Conservation (phyloP, 2,797 vertebrate species). For the Columba guinea region DNA sequence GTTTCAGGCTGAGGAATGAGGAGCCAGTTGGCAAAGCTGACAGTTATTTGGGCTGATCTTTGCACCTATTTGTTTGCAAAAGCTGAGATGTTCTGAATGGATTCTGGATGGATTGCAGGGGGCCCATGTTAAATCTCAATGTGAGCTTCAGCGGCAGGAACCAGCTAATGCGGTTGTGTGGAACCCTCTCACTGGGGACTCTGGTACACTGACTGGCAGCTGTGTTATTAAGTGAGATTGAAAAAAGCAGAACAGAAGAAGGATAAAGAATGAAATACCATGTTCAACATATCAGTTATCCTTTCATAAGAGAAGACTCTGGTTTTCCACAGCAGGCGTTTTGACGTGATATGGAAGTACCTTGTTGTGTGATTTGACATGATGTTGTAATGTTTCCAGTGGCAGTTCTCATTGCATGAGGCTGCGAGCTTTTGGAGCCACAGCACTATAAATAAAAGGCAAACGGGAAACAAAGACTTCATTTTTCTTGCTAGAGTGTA, state of each 20-base stretch:
- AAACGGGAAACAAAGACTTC: not conserved
- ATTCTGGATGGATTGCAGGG: not conserved
- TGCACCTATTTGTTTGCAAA: not conserved
- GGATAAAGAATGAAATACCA: not conserved
- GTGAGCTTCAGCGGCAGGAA: rapidly evolving
- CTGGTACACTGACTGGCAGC: not conserved
- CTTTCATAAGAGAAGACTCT: not conserved
- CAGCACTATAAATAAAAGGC: slow-evolving; percentile 9
- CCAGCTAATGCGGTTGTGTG: not conserved
- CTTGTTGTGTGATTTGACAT: not conserved
- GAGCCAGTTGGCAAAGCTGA: not conserved
- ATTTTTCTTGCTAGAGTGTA: not conserved
- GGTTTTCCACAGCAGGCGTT: not conserved
- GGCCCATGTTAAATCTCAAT: rapidly evolving
- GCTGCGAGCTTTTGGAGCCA: not conserved
- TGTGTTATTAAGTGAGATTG: not conserved
- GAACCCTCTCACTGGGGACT: not conserved
- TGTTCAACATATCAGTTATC: not conserved
- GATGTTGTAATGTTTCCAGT: not conserved
- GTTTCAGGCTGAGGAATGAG: not conserved
- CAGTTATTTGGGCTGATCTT: not conserved
- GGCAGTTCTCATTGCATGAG: not conserved
- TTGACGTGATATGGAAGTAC: not conserved
- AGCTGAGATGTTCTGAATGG: not conserved
- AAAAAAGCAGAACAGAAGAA: not conserved